Evolutionary conservation across 2,113 vertebrate species (phyloP).

Genomic region (Etia nguti): DNA sequence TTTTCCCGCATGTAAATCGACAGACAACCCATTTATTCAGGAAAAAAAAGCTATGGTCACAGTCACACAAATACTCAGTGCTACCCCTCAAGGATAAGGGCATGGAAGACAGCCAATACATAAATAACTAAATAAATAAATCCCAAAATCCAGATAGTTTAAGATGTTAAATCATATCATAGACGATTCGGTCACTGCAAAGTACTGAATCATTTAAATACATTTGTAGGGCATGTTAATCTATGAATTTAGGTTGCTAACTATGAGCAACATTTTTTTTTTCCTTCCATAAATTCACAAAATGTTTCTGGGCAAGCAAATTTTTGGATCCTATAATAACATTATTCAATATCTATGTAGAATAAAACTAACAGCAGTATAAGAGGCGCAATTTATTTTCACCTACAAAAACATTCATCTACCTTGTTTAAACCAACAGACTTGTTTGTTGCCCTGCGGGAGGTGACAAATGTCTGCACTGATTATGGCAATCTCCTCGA

Average conservation of each 20-base stretch:
- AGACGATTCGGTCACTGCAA: neutral
- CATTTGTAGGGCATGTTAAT: neutral
- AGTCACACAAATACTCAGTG: neutral
- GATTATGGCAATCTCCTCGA: neutral
- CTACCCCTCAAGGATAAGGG: neutral
- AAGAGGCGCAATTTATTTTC: no score
- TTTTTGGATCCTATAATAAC: neutral
- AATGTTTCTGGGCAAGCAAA: neutral
- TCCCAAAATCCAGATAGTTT: neutral
- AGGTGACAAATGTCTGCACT: neutral
- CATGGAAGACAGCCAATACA: neutral
- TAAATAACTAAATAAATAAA: neutral
- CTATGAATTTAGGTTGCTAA: neutral
- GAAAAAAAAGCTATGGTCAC: neutral
- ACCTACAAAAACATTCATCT: neutral
- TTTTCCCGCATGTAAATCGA: neutral
- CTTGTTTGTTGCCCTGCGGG: neutral
- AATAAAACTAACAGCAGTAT: neutral
- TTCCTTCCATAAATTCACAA: neutral
- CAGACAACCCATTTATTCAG: neutral
- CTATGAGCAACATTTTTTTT: neutral
- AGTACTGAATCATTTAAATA: neutral
- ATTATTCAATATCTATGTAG: neutral
- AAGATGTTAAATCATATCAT: neutral
- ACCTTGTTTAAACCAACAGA: neutral